Conservation (phyloP, 2,888 invertebrate genomes). For the Philhelius pedissequus region DNA sequence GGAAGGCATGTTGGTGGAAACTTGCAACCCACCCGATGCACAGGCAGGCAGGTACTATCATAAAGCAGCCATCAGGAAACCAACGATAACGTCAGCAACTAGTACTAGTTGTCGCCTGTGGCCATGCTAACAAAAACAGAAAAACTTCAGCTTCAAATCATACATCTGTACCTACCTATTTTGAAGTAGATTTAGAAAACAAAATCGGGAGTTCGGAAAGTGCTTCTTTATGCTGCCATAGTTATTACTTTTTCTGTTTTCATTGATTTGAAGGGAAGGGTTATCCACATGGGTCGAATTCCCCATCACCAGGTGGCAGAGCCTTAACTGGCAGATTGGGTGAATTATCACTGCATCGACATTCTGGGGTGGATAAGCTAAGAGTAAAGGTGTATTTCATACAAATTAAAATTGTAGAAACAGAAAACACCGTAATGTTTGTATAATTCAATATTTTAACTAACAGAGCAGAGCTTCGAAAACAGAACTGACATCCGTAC, state of each 20-base stretch:
- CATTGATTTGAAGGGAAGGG: background rate
- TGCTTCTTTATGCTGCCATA: background rate
- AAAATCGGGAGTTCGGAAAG: background rate
- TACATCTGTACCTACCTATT: too few relatives aligned
- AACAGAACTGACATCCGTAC: too few relatives aligned
- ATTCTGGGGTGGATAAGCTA: background rate
- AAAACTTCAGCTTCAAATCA: background rate
- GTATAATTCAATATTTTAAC: too few relatives aligned
- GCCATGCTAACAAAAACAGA: background rate
- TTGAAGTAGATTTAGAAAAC: background rate
- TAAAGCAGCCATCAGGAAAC: conserved; percentile 32
- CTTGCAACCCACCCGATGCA: conserved; percentile 12
- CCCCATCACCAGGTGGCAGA: conserved; percentile 48
- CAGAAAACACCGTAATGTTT: too few relatives aligned
- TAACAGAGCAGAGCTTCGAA: too few relatives aligned
- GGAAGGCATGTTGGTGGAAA: background rate
- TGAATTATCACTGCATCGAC: conserved; percentile 40
- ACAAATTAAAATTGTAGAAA: background rate
- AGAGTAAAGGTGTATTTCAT: background rate
- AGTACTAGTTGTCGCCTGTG: conserved; percentile 18
- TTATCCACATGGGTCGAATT: conserved; percentile 7
- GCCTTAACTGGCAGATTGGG: conserved; percentile 43
- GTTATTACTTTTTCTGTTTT: background rate
- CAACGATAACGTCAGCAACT: conserved; percentile 5
- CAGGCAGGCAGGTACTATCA: background rate